Base-by-base conservation (phyloP, 2,888 invertebrate species). In the Acanthopleura granulata region DNA sequence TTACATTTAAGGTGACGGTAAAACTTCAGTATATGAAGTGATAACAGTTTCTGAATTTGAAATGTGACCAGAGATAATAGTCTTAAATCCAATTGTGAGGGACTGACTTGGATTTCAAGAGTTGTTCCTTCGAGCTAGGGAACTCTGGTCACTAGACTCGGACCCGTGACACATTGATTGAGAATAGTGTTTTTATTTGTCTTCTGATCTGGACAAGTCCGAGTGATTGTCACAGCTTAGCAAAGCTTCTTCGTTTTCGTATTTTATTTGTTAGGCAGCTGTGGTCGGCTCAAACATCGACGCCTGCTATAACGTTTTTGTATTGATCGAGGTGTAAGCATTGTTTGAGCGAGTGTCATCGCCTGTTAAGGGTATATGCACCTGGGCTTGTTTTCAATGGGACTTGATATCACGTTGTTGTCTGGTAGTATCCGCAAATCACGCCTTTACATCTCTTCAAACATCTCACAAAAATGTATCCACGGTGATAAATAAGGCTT, bases 221-320 rank as follows among this genome's bases (percentile, higher is more conserved):
- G 22, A 12, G 12, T n/a, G 57, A 57, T 57, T 57, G 57, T 57
- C 57, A 18, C 57, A 12, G 22, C 57, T 57, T 57, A 57, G 57
- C 57, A 22, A 57, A 57, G 22, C 57, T 57, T 9, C 57, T 57
- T 12, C 18, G 57, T 57, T 57, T 57, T 22, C 57, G n/a, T 57
- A 57, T 57, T 57, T 57, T 57, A 22, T 57, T 57, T 57, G 57
- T 57, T 22, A 22, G n/a, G 57, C 57, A 57, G 57, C 57, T 57
- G 57, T 57, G 57, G 3, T 4, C 22, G 22, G 22, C 57, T 57
- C 22, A 57, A 57, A 22, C 18, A 57, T 57, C 57, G 12, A 57
- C 57, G 57, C 57, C 57, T 57, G n/a, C 22, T 12, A 57, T 57
- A 57, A 57, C 22, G n/a, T 22, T 22, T n/a, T 57, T 18, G 22